Evolutionary conservation across 2,888 invertebrate genomes (phyloP).

Genomic region (Oscheius sp.): DNA sequence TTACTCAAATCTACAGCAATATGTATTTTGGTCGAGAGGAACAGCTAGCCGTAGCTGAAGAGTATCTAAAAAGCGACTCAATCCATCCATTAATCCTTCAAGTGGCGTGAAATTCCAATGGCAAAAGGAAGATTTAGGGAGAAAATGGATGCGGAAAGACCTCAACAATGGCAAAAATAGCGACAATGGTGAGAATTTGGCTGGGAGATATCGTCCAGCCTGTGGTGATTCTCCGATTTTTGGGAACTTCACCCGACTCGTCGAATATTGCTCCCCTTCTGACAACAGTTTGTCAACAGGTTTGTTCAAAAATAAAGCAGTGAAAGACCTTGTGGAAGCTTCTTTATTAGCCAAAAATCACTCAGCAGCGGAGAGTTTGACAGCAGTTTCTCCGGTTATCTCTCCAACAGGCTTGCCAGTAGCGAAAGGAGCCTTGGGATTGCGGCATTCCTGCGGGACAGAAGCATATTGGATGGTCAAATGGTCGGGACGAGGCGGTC

Average conservation of each 20-base stretch:
- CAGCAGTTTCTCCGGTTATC: slow-evolving; percentile 39
- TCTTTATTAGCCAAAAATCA: background rate
- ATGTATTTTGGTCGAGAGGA: slow-evolving; percentile 88
- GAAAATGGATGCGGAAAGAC: slow-evolving; percentile 98
- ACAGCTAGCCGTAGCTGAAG: slow-evolving; percentile 81
- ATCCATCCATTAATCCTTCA: slow-evolving; percentile 80
- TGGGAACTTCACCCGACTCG: slow-evolving; percentile 94
- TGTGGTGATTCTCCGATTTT: slow-evolving; percentile 87
- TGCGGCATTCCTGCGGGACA: slow-evolving; percentile 34
- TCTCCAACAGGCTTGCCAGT: slow-evolving; percentile 35
- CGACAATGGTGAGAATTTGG: slow-evolving; percentile 73
- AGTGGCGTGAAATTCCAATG: slow-evolving; percentile 73
- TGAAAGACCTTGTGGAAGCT: too few species aligned
- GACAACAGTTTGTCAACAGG: slow-evolving; percentile 91
- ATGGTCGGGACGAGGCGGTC: slow-evolving; percentile 39
- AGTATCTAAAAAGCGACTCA: slow-evolving; percentile 82
- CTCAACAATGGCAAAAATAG: slow-evolving; percentile 89
- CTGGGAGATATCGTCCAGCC: slow-evolving; percentile 76
- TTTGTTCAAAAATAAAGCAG: slow-evolving; percentile 2
- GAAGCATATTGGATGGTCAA: slow-evolving; percentile 42
- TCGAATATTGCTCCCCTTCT: slow-evolving; percentile 91
- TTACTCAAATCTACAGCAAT: slow-evolving; percentile 17
- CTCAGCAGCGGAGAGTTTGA: slow-evolving; percentile 48
- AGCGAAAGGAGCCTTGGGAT: slow-evolving; percentile 36
- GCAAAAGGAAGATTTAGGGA: slow-evolving; percentile 75